These are phyloP conservation scores for Trichosurus vulpecula DNA, from an alignment of 2,797 vertebrate species.

Conservation along the genomic window DNA sequence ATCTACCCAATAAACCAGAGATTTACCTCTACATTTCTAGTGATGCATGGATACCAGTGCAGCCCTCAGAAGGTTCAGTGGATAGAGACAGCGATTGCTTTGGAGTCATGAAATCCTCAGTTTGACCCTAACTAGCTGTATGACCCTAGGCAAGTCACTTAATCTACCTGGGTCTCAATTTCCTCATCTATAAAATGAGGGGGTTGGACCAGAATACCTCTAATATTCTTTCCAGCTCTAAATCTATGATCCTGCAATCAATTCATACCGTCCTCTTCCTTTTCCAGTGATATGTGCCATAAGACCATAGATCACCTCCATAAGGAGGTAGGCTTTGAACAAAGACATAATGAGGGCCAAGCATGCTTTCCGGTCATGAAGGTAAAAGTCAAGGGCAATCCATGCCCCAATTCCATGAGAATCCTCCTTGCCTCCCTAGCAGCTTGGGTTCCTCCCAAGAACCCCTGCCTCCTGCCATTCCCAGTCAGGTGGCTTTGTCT, in stretches of 20 bases:
- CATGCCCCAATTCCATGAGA: neutral
- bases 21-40: neutral
- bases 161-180: neutral
- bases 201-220: neutral
- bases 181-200: neutral
- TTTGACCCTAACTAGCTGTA: neutral
- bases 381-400: neutral
- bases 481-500: neutral
- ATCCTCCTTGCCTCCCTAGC: neutral
- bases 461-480: neutral
- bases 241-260: neutral
- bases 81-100: neutral
- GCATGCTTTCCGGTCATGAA: neutral
- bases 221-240: neutral
- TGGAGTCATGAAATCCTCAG: neutral
- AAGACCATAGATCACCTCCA: neutral
- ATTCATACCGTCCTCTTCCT: neutral
- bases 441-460: neutral
- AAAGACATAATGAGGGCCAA: neutral
- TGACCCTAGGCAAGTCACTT: neutral
- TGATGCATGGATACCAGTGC: neutral
- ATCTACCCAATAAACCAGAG: neutral
- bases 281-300: neutral
- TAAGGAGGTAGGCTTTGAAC: neutral
- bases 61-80: neutral